Evolutionary conservation across 2,797 vertebrate species (phyloP).

Genomic region (Falco naumanni): DNA sequence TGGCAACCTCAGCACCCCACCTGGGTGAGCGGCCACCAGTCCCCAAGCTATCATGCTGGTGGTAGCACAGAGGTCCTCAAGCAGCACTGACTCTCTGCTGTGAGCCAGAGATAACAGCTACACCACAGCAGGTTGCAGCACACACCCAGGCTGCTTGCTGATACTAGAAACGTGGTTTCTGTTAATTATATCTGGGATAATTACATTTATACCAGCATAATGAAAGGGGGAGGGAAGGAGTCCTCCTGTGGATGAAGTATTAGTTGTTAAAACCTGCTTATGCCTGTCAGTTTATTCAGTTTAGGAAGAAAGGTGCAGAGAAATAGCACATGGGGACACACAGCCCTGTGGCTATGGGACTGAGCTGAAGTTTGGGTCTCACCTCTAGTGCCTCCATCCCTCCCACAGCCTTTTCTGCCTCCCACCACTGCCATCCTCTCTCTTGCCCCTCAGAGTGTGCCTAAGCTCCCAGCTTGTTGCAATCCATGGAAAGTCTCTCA

Average conservation of each 20-base stretch:
- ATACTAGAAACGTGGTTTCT: not conserved
- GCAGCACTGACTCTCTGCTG: not conserved
- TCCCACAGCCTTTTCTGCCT: not conserved
- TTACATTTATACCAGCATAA: not conserved
- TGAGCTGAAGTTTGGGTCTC: not conserved
- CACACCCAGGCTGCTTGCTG: conserved; percentile 14
- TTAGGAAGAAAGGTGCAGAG: not conserved
- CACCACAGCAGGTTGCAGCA: not conserved
- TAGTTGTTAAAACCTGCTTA: not conserved
- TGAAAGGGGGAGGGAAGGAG: conserved; percentile 10
- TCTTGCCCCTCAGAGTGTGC: not conserved
- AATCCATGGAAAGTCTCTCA: not conserved
- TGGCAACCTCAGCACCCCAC: not conserved
- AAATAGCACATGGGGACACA: not conserved
- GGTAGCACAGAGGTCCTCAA: not conserved
- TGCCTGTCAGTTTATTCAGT: not conserved
- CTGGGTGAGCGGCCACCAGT: not conserved
- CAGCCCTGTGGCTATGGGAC: not conserved
- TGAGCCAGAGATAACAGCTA: not conserved
- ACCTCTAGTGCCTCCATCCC: not conserved
- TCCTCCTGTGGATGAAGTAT: not conserved
- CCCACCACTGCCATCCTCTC: not conserved
- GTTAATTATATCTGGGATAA: conserved; percentile 49
- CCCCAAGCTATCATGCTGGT: not conserved
- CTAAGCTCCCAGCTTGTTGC: not conserved